These are phyloP conservation scores for Rhea pennata DNA, from an alignment of 2,113 vertebrate species.

Conservation along the genomic window DNA sequence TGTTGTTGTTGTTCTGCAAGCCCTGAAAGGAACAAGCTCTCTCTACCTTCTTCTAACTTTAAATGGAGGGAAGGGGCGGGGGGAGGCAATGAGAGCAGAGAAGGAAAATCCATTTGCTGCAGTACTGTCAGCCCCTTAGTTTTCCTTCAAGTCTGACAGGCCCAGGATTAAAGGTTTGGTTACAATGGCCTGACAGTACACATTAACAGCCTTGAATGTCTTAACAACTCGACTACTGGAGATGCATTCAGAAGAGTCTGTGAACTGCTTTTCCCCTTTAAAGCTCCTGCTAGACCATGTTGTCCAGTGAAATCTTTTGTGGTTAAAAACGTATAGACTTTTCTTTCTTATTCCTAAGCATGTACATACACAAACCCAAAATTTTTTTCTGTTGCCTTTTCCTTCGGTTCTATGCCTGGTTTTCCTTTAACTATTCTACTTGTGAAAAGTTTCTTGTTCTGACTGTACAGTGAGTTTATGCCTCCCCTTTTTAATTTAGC, in stretches of 20 bases:
- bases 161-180: constrained; percentile 64
- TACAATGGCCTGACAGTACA: constrained; percentile 66
- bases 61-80: constrained; percentile 26
- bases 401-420: background rate
- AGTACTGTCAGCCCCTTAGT: constrained; percentile 42
- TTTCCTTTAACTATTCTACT: background rate
- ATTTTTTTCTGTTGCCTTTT: background rate
- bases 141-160: constrained; percentile 65
- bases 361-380: background rate
- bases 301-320: constrained; percentile 62
- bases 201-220: constrained; percentile 73
- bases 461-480: background rate
- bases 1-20: background rate
- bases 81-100: constrained; percentile 55
- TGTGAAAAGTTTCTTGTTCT: background rate
- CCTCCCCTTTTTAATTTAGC: background rate
- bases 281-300: constrained; percentile 61
- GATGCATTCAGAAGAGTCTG: constrained; percentile 71
- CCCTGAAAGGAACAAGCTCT: constrained; percentile 48
- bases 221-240: constrained; percentile 72
- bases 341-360: constrained; percentile 20
- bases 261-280: constrained; percentile 72
- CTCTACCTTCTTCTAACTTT: constrained; percentile 40
- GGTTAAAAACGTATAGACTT: constrained; percentile 39
- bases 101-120: constrained; percentile 60